Percentiles rank a stretch among this genome's conserved stretches.
These are phyloP conservation scores for Pitangus sulphuratus DNA, from an alignment of 2,797 vertebrate species.

Conservation along the genomic window DNA sequence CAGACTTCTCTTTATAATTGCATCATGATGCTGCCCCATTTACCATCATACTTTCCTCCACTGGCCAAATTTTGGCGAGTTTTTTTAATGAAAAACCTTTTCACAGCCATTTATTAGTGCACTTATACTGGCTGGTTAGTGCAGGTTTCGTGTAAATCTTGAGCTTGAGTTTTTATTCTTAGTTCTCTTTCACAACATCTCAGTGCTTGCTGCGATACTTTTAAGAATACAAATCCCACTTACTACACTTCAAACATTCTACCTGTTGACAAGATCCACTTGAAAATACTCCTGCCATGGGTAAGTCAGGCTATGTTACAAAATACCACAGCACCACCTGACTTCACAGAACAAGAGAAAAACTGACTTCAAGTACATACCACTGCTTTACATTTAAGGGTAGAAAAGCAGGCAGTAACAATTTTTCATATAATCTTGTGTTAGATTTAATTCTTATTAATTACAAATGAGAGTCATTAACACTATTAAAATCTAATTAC, in stretches of 20 bases:
- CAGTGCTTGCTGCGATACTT: not conserved
- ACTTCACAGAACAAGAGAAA: not conserved
- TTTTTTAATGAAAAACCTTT: not conserved
- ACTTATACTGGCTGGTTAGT: not conserved
- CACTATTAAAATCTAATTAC: slow-evolving; percentile 80
- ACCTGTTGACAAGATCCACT: not conserved
- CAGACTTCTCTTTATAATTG: not conserved
- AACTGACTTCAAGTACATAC: slow-evolving; percentile 31
- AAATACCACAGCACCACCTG: not conserved
- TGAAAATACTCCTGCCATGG: not conserved
- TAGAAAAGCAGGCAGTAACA: slow-evolving; percentile 54
- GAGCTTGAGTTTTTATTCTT: not conserved
- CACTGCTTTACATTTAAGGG: slow-evolving; percentile 43
- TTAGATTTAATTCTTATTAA: slow-evolving; percentile 78
- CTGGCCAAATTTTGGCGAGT: not conserved
- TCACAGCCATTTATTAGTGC: not conserved
- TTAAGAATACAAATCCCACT: not conserved
- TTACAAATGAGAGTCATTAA: slow-evolving; percentile 79
- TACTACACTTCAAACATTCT: not conserved
- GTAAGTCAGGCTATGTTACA: not conserved
- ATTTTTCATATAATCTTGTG: slow-evolving; percentile 66
- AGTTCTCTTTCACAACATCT: not conserved
- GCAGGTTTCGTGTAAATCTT: not conserved
- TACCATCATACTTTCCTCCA: not conserved
- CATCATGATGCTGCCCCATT: not conserved